Base-by-base conservation (phyloP, 2,797 vertebrate genomes). In the Pygocentrus nattereri region DNA sequence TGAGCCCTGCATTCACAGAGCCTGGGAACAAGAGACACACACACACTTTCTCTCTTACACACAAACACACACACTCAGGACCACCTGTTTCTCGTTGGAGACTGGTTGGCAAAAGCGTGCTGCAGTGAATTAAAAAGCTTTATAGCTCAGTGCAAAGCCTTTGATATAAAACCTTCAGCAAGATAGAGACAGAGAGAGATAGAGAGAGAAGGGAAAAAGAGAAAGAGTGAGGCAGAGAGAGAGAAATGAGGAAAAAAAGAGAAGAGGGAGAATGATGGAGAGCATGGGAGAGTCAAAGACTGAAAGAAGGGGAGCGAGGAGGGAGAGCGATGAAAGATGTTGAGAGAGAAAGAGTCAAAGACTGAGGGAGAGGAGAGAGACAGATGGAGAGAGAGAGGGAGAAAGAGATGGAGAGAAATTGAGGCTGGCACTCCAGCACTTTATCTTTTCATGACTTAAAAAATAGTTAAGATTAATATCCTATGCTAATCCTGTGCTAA, bases 1-100 rank as follows among this genome's bases (percentile, higher is more conserved):
- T 71, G 56, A 80, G 13, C 47, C 54, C 73, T 25, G 81, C 47
- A 76, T 85, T 85, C 71, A 87, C 38, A 67, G 71, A 82, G 79
- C 73, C 76, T 87, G 84, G 82, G 79, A 80, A 85, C 81, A 52
- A 67, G 3, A 76, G 62, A 75, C 47, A 64, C 34, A 83, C 69
- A 70, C 52, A 77, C 81, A 34, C 30, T 34, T 61, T 34, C 3
- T 56, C 72, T 50, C 21, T 52, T 31, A 62, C 72, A 23, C 27
- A 61, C n/a, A 44, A 75, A 64, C 69, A 49, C 73, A 38, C 38
- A 71, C 72, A 64, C 16, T 50, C 31, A 77, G 0, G 2, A 47
- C 47, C 79, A 84, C 85, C 74, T 72, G 75, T 81, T 83, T 69
- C 68, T 78, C 54, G 62, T 62, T 82, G 21, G 67, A 76, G 76